These are phyloP conservation scores for Siderastrea siderea DNA, from an alignment of 92 coral and sea anemone species.

Conservation along the genomic window DNA sequence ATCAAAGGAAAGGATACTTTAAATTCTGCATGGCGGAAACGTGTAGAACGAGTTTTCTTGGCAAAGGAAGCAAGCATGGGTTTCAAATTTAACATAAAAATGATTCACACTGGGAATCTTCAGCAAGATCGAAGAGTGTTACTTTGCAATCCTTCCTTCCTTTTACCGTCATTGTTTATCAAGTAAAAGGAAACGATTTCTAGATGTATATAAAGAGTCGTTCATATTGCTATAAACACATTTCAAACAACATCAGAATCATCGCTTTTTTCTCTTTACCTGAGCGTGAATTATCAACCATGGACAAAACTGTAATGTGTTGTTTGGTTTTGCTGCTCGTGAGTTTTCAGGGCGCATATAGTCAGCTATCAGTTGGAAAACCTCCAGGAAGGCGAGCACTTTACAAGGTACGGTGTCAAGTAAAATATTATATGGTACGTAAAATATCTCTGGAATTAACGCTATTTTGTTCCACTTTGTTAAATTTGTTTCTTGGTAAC, in stretches of 20 bases:
- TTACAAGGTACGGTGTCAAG: neutral
- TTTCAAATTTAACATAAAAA: constrained; percentile 3
- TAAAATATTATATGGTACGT: no score
- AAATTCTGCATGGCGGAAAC: neutral
- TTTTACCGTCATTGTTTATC: neutral
- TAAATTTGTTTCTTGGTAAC: no score
- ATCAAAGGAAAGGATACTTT: neutral
- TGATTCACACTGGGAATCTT: neutral
- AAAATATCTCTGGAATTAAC: no score
- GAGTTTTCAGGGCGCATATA: neutral
- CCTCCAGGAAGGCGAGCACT: neutral
- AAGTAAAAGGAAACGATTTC: neutral
- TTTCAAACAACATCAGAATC: neutral
- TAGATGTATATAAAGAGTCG: neutral
- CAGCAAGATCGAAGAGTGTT: neutral
- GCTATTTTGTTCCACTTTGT: no score
- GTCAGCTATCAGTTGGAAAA: neutral
- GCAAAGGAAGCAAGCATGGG: neutral
- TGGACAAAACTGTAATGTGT: neutral
- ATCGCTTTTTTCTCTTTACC: neutral
- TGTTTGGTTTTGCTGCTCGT: constrained; percentile 21
- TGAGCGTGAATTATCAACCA: neutral
- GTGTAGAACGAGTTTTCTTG: neutral
- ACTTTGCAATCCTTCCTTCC: neutral
- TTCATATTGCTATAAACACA: neutral